Base-by-base conservation (phyloP, 2,113 vertebrate species). In the Apaloderma vittatum region DNA sequence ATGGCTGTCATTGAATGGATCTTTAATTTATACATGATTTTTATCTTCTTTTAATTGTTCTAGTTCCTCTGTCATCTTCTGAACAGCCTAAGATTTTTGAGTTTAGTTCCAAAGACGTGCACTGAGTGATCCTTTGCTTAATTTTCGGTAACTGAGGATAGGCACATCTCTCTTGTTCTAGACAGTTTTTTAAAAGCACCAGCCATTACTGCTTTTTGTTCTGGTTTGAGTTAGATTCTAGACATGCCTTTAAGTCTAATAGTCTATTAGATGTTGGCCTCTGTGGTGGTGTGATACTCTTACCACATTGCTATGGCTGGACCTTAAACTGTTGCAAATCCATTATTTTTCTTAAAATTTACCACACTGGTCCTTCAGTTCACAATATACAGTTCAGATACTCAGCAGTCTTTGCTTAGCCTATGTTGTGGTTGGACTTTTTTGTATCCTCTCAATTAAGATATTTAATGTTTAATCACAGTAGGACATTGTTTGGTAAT, bases 381-480 rank as follows among this genome's bases (percentile, higher is more conserved):
- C 23, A 10, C 72, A 96, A 68, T 90, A 58, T 73, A 63, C 34
- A 81, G 27, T 89, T 90, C n/a, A 51, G 71, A 96, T 52, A 68
- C 27, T 78, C 37, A 73, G 20, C 73, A 79, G 95, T 70, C 71
- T 96, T 82, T 88, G 54, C 70, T 55, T 93, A 83, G 58, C 65
- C 74, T 71, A 16, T 95, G 67, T 84, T 95, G 90, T 84, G 88
- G 93, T 80, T 75, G 49, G 72, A 79, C 81, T 86, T 95, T 40
- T 89, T 65, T 90, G 77, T 90, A 70, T 88, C 81, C 94, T 97
- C 97, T 98, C 94, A 96, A 85, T 96, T 95, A 97, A 96, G 94
- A 94, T 92, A 96, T 68, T 96, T 95, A 96, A 80, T 76, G 71
- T 94, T 96, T 97, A 96, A 97, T 95, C 97, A 97, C 94, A 97